phyloP scores from a whole-genome alignment of 2,888 invertebrate species.

The Ryuthela nishihirai region DNA sequence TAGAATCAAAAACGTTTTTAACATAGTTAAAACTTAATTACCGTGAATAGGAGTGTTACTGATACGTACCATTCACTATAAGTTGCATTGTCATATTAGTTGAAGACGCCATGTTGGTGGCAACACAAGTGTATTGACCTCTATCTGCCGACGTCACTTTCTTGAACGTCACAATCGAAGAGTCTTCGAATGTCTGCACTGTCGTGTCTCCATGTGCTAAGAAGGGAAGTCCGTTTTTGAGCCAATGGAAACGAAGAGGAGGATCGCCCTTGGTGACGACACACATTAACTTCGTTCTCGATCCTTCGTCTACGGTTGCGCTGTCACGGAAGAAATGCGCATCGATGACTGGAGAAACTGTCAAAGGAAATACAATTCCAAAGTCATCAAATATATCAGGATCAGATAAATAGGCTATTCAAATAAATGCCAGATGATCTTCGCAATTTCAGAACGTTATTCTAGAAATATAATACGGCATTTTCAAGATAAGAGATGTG shows the following conservation, averaged over 20 bases:
- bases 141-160: slow-evolving; percentile 48
- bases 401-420: too few relatives aligned
- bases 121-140: slow-evolving; percentile 50
- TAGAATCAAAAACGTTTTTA: too few relatives aligned
- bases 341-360: slow-evolving; percentile 41
- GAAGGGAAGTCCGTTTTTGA: slow-evolving; percentile 48
- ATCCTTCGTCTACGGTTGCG: slow-evolving; percentile 40
- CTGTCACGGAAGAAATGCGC: slow-evolving; percentile 37
- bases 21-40: too few relatives aligned
- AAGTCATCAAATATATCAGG: too few relatives aligned
- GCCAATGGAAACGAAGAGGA: slow-evolving; percentile 50
- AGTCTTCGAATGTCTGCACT: slow-evolving; percentile 47
- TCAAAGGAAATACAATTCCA: too few relatives aligned
- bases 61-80: slow-evolving; percentile 49
- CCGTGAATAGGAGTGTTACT: too few relatives aligned
- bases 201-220: slow-evolving; percentile 42
- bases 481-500: too few relatives aligned
- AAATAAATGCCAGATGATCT: too few relatives aligned
- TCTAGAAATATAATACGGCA: too few relatives aligned
- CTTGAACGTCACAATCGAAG: slow-evolving; percentile 49
- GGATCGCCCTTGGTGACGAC: slow-evolving; percentile 46
- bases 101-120: slow-evolving; percentile 44
- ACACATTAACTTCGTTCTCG: slow-evolving; percentile 40
- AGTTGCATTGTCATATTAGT: slow-evolving; percentile 46
- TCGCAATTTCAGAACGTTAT: too few relatives aligned